Percentiles rank a stretch among this genome's conserved stretches.
Evolutionary conservation across 2,888 invertebrate genomes (phyloP).

Genomic region (Conchocele bisecta): DNA sequence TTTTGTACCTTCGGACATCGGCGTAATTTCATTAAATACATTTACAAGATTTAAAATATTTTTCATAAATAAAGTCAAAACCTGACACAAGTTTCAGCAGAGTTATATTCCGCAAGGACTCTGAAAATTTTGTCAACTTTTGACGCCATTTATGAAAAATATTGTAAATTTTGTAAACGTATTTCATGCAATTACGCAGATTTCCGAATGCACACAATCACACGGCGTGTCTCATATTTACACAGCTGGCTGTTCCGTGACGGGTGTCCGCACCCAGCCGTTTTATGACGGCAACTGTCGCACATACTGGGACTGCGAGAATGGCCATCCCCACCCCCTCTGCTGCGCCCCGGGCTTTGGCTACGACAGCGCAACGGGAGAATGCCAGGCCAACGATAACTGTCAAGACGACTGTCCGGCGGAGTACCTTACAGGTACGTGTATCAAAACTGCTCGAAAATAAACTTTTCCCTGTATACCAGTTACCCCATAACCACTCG

Average conservation of each 20-base stretch:
- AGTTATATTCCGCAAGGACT: neutral
- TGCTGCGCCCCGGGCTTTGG: slow-evolving; percentile 37
- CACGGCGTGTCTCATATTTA: neutral
- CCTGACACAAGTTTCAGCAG: neutral
- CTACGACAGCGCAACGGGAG: slow-evolving; percentile 13
- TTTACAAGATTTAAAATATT: too few relatives aligned
- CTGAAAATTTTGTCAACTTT: too few relatives aligned
- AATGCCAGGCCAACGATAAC: slow-evolving; percentile 5
- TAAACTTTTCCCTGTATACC: neutral
- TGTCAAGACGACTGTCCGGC: slow-evolving; percentile 31
- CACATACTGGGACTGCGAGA: slow-evolving; percentile 48
- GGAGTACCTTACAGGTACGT: slow-evolving; percentile 13
- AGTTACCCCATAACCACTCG: too few relatives aligned
- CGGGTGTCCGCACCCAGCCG: slow-evolving; percentile 11
- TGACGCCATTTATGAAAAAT: too few relatives aligned
- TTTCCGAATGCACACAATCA: too few relatives aligned
- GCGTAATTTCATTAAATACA: too few relatives aligned
- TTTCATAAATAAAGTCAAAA: too few relatives aligned
- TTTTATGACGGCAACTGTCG: slow-evolving; percentile 54
- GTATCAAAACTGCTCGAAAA: neutral
- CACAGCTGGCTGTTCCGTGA: slow-evolving; percentile 33
- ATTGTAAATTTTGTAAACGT: too few relatives aligned
- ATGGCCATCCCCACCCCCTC: slow-evolving; percentile 41
- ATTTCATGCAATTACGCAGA: too few relatives aligned
- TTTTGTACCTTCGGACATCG: too few relatives aligned